phyloP scores from a whole-genome alignment of 2,797 vertebrate genomes.

The Lutjanus campechanus region DNA sequence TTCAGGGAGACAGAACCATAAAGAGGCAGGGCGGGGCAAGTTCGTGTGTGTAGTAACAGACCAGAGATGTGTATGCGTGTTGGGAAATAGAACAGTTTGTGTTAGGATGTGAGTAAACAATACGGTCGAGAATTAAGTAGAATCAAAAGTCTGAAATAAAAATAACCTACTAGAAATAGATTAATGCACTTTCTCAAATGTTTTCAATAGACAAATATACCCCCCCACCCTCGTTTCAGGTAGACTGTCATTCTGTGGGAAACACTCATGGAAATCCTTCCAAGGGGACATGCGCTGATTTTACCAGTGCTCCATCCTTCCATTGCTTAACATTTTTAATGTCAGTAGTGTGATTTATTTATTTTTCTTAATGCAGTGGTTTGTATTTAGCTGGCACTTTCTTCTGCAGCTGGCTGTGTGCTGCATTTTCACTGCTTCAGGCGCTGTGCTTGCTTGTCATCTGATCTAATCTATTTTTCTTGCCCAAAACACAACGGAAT shows the following conservation, averaged over 20 bases:
- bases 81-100: no score
- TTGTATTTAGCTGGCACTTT: not conserved
- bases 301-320: not conserved
- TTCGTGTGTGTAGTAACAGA: no score
- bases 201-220: no score
- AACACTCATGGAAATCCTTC: not conserved
- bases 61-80: no score
- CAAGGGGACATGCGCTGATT: not conserved
- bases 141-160: no score
- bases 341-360: not conserved
- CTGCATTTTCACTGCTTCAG: constrained; percentile 31
- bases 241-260: not conserved
- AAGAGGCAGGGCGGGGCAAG: no score
- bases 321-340: not conserved
- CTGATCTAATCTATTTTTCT: constrained; percentile 33
- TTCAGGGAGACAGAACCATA: no score
- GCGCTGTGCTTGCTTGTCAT: constrained; percentile 9
- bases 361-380: constrained; percentile 13
- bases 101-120: no score
- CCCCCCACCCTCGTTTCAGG: no score
- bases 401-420: constrained; percentile 8
- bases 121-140: no score
- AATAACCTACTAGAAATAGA: no score
- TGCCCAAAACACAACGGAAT: constrained; percentile 13
- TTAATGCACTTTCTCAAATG: no score